Evolutionary conservation across 2,888 invertebrate genomes (phyloP), one percentile per base, ranked within the genome.

Genomic region (Beris morrisii): DNA sequence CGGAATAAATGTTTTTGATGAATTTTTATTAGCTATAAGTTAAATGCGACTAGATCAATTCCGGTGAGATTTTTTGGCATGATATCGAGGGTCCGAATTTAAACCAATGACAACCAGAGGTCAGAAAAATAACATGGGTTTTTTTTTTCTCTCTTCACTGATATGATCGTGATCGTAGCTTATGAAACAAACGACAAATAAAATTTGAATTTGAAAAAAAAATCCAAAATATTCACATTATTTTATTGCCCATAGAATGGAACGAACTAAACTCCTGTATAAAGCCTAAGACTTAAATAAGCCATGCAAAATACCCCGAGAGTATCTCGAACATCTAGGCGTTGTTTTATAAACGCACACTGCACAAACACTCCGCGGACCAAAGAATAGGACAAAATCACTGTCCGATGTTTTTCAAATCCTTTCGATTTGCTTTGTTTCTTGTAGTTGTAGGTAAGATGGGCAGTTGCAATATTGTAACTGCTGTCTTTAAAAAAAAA

Each of bases 1-100:
- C 52, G 12, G 61, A 50, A 61, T 61, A 61, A 61, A 61, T 61
- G 61, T 61, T 61, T 61, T 32, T 43, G 50, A 61, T 61, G 61
- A 61, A 61, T 61, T 52, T 50, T 43, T 50, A 38, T 61, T 38
- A 52, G 22, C 61, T 22, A 22, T 22, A 22, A 38, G 38, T 52
- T 50, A 38, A 59, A 52, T 50, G 38, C 50, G 38, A 22, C 61
- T 22, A 15, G 15, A 61, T 61, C 61, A 38, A 52, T 61, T 61
- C 50, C 50, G 48, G 7, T 48, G 48, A 31, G 48, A 59, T 59
- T 59, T 56, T 22, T 15, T 31, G 15, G 7, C 38, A 4, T 5
- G 55, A 56, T 38, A 56, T 56, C 55, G 13, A 32, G 15, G 5
- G 54, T 30, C 12, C 28, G 31, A 30, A 53, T 38, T 56, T 43